Conservation (phyloP, 2,888 invertebrate species). For the Morpho helenor region DNA sequence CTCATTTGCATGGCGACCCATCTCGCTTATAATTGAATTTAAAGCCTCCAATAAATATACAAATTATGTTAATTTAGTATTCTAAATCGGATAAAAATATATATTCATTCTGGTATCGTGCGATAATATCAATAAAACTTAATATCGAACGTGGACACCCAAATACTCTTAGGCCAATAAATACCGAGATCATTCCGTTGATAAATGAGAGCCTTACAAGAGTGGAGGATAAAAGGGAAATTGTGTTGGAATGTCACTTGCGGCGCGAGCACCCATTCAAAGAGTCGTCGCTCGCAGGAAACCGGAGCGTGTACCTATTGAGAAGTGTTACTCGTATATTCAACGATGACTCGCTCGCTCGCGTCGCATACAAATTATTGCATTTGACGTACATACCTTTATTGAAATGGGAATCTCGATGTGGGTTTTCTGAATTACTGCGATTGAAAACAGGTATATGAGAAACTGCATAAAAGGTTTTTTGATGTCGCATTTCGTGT, state of each 20-base stretch:
- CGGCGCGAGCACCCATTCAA: slow-evolving; percentile 31
- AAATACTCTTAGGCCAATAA: slow-evolving; percentile 25
- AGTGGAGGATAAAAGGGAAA: slow-evolving; percentile 65
- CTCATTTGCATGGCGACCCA: too few relatives aligned
- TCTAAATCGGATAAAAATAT: slow-evolving; percentile 1
- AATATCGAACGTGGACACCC: slow-evolving; percentile 16
- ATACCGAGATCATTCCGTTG: slow-evolving; percentile 59
- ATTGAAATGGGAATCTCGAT: slow-evolving; percentile 8
- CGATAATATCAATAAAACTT: slow-evolving; percentile 16
- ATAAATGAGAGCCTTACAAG: slow-evolving; percentile 41
- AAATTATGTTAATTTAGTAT: slow-evolving; percentile 3
- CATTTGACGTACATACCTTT: slow-evolving; percentile 11
- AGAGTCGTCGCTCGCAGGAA: slow-evolving; percentile 27
- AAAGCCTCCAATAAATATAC: too few relatives aligned
- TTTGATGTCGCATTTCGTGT: not conserved
- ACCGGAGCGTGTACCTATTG: slow-evolving; percentile 24
- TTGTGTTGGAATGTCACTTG: slow-evolving; percentile 57
- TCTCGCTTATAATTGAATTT: too few relatives aligned
- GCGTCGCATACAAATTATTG: slow-evolving; percentile 21
- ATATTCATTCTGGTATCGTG: slow-evolving; percentile 10
- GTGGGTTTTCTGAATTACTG: slow-evolving; percentile 12
- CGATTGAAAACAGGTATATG: slow-evolving; percentile 5
- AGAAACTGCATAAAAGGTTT: not conserved
- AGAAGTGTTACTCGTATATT: slow-evolving; percentile 17
- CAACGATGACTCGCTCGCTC: slow-evolving; percentile 19